phyloP scores from a whole-genome alignment of 1,140 invertebrate species.

The Melitaea cinxia region DNA sequence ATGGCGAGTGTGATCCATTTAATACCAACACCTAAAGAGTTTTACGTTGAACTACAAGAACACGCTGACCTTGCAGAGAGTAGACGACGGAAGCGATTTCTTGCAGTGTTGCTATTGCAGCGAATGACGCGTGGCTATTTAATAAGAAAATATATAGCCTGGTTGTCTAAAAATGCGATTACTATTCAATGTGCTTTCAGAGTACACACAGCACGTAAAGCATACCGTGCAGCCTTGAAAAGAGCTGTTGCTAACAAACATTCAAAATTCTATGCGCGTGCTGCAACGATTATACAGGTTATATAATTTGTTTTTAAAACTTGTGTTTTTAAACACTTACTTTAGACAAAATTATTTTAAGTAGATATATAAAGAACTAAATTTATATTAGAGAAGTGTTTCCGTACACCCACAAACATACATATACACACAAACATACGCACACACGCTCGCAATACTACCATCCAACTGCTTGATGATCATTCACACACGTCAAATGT shows the following conservation, averaged over 20 bases:
- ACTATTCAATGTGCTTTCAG: constrained; percentile 73
- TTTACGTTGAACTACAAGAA: constrained; percentile 59
- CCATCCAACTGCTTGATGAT: too few relatives aligned
- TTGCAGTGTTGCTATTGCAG: constrained; percentile 59
- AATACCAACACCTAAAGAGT: constrained; percentile 52
- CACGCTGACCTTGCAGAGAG: constrained; percentile 53
- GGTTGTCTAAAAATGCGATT: constrained; percentile 63
- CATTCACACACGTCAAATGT: too few relatives aligned
- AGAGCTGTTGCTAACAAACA: constrained; percentile 63
- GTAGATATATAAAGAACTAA: too few relatives aligned
- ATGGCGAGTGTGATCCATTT: constrained; percentile 65
- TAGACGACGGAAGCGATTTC: constrained; percentile 49
- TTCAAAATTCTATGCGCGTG: constrained; percentile 53
- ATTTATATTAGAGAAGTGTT: too few relatives aligned
- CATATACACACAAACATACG: too few relatives aligned
- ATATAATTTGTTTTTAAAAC: not conserved
- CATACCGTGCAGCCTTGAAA: constrained; percentile 56
- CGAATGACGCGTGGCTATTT: constrained; percentile 64
- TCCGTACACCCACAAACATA: too few relatives aligned
- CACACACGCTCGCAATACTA: too few relatives aligned
- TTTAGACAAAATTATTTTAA: too few relatives aligned
- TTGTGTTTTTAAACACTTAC: not conserved
- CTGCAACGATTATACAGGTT: constrained; percentile 66
- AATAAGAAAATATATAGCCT: constrained; percentile 66
- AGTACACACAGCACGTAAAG: constrained; percentile 55